A percentile compares a stretch with the other conserved stretches of the same genome.
These are phyloP conservation scores for Heterodera schachtii DNA, from an alignment of 1,140 invertebrate genomes.

Conservation along the genomic window DNA sequence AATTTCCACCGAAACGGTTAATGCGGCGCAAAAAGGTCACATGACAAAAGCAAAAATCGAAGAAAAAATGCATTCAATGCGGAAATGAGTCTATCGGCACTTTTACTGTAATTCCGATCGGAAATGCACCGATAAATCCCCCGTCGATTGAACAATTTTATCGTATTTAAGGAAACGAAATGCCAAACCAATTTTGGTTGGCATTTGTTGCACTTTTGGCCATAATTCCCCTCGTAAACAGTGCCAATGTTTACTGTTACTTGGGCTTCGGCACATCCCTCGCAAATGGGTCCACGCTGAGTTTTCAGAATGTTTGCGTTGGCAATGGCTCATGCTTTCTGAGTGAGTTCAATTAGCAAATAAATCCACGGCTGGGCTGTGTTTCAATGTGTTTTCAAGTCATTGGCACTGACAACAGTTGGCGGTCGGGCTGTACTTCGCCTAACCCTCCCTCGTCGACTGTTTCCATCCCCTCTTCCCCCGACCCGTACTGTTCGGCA, in stretches of 20 bases:
- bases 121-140: no score
- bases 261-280: not conserved
- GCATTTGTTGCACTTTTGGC: not conserved
- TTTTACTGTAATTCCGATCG: no score
- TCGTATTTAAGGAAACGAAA: not conserved
- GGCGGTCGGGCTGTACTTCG: conserved; percentile 9
- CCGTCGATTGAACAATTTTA: no score
- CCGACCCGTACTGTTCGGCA: conserved; percentile 4
- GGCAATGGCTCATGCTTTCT: conserved; percentile 23
- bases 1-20: not conserved
- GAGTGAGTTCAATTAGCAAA: not conserved
- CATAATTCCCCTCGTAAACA: not conserved
- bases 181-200: not conserved
- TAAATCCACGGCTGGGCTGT: no score
- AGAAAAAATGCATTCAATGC: no score
- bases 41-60: no score
- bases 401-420: conserved; percentile 6
- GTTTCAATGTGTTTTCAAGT: not conserved
- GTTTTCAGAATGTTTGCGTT: conserved; percentile 29
- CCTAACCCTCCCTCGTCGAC: not conserved
- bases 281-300: conserved; percentile 10
- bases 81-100: no score
- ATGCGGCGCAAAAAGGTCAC: not conserved
- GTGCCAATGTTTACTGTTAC: conserved; percentile 18
- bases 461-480: not conserved